A percentile compares a stretch with the other conserved stretches of the same genome.
Evolutionary conservation across 2,113 vertebrate species (phyloP).

Genomic region (Cervus canadensis): DNA sequence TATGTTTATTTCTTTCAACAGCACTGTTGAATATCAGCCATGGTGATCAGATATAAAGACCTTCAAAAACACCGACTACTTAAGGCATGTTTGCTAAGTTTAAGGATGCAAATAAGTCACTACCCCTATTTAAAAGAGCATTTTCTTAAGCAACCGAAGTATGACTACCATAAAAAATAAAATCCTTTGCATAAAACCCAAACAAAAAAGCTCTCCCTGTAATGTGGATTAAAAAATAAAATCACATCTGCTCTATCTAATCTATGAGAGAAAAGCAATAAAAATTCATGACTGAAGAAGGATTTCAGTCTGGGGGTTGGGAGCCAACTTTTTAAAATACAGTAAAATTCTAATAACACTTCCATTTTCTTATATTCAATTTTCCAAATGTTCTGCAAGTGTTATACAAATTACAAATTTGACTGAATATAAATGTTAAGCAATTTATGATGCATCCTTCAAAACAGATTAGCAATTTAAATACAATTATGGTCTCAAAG

Average conservation of each 20-base stretch:
- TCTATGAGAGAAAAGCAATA: conserved; percentile 16
- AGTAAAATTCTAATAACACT: background rate
- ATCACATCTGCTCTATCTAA: background rate
- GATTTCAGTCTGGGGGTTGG: background rate
- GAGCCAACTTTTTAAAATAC: background rate
- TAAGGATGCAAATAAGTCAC: background rate
- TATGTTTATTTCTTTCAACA: conserved; percentile 50
- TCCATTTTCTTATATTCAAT: background rate
- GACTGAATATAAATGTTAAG: conserved; percentile 5
- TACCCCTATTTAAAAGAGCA: background rate
- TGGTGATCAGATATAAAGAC: background rate
- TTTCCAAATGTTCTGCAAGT: conserved; percentile 23
- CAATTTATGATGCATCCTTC: background rate
- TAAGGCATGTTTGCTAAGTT: background rate
- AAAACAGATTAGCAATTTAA: conserved; percentile 43
- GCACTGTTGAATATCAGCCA: background rate
- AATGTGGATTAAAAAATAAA: conserved; percentile 44
- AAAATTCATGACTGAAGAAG: conserved; percentile 8
- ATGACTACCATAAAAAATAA: background rate
- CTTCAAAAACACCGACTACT: background rate
- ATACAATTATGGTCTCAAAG: background rate
- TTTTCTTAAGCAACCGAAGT: background rate
- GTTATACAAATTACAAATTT: background rate
- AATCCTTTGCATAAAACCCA: background rate
- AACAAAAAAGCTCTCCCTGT: background rate